phyloP scores from a whole-genome alignment of 1,140 invertebrate genomes.

The Portunus trituberculatus region DNA sequence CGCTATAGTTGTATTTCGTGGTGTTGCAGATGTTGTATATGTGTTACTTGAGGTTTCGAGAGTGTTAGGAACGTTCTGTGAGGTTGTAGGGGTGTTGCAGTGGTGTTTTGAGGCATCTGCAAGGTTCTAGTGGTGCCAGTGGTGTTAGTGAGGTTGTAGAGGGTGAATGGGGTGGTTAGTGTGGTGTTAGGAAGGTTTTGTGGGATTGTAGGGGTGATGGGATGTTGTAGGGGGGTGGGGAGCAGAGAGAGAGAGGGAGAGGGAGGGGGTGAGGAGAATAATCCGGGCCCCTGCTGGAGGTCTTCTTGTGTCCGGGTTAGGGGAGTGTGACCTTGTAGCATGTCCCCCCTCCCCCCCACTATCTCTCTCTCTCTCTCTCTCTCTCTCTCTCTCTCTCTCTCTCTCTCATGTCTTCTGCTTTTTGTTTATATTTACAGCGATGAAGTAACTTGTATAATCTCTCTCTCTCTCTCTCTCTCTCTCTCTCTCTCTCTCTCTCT shows the following conservation, averaged over 20 bases:
- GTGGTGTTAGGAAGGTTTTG: background rate
- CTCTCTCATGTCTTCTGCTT: background rate
- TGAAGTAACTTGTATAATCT: background rate
- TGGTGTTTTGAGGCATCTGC: background rate
- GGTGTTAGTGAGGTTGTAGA: background rate
- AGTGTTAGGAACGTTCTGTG: background rate
- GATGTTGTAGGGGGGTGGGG: background rate
- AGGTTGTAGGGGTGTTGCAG: background rate
- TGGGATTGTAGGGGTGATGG: background rate
- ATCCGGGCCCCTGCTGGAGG: background rate
- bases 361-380: slow-evolving; percentile 26
- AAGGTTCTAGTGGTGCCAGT: background rate
- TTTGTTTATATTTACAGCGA: background rate
- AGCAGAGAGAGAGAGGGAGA: background rate
- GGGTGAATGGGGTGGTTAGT: background rate
- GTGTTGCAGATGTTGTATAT: too few relatives aligned
- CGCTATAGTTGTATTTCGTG: too few relatives aligned
- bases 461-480: background rate
- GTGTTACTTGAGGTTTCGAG: background rate
- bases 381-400: background rate
- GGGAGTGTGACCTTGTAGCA: background rate
- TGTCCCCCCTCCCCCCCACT: background rate
- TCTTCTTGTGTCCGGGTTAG: background rate
- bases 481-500: background rate
- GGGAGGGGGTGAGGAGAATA: background rate